Percentiles rank a stretch among this genome's conserved stretches.
Evolutionary conservation across 2,113 vertebrate genomes (phyloP).

Genomic region (Lynx canadensis): DNA sequence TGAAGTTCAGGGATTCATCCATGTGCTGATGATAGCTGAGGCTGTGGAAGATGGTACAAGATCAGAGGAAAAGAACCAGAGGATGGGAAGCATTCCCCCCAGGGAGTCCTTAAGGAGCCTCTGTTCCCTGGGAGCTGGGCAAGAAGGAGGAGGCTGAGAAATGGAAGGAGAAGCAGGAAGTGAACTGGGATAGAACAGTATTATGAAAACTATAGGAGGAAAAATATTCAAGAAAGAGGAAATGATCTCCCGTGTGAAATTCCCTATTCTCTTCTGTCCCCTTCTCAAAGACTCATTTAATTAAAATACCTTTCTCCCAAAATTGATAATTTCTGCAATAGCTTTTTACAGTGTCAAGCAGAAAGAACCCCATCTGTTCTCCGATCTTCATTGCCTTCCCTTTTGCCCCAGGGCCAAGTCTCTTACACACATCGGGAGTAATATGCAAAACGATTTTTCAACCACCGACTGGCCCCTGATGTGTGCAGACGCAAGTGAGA

Average conservation of each 20-base stretch:
- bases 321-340: background rate
- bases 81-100: background rate
- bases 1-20: background rate
- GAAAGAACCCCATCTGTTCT: background rate
- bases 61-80: background rate
- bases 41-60: background rate
- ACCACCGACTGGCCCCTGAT: background rate
- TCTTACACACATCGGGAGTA: accelerated
- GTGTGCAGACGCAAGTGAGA: background rate
- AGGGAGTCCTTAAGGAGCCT: accelerated
- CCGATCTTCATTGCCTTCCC: background rate
- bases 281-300: background rate
- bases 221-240: background rate
- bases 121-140: background rate
- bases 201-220: background rate
- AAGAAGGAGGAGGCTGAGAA: background rate
- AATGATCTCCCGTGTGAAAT: background rate
- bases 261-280: background rate
- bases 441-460: background rate
- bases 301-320: background rate
- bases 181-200: background rate
- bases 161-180: background rate
- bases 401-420: background rate
- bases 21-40: background rate
- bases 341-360: background rate